phyloP scores from a whole-genome alignment of 2,888 invertebrate genomes.

The Trachelus iudaicus region DNA sequence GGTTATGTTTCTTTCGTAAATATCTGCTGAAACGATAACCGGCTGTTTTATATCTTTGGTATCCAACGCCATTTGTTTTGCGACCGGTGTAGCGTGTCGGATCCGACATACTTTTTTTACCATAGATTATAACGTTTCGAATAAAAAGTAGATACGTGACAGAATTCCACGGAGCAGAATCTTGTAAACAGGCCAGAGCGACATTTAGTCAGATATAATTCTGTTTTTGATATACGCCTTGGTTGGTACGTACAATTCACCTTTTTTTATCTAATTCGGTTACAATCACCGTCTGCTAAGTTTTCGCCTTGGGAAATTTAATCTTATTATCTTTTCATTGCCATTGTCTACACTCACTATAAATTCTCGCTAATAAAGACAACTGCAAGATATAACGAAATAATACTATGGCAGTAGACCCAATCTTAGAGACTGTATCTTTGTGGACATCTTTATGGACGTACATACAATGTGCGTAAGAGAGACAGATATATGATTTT shows the following conservation, averaged over 20 bases:
- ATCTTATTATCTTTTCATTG: background rate
- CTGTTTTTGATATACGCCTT: background rate
- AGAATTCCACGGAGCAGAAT: background rate
- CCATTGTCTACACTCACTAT: background rate
- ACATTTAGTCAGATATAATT: background rate
- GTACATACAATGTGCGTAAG: background rate
- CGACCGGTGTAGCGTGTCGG: background rate
- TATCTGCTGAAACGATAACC: background rate
- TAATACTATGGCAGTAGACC: background rate
- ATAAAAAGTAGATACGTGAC: background rate
- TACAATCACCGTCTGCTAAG: background rate
- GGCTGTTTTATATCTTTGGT: background rate
- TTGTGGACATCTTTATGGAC: background rate
- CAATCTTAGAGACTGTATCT: background rate
- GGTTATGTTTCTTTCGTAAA: background rate
- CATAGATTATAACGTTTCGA: background rate
- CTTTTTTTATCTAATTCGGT: background rate
- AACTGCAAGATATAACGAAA: background rate
- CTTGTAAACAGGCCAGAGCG: background rate
- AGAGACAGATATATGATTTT: background rate
- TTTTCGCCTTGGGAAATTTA: background rate
- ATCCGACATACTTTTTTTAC: background rate
- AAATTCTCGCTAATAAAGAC: background rate
- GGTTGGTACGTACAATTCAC: background rate
- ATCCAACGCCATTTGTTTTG: background rate